phyloP scores from a whole-genome alignment of 2,888 invertebrate species.

The Drosophila pegasa region DNA sequence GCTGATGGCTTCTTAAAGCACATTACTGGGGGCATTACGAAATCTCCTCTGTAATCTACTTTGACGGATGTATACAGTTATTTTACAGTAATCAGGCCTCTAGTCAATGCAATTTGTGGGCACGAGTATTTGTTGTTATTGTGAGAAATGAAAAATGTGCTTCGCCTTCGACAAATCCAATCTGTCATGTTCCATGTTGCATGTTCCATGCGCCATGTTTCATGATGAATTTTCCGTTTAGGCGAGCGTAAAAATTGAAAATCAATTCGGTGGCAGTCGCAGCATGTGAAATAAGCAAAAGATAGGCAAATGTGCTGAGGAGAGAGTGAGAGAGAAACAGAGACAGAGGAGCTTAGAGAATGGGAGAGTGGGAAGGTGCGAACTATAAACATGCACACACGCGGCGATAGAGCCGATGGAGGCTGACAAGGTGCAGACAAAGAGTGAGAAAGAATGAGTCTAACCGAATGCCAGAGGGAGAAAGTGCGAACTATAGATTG shows the following conservation, averaged over 20 bases:
- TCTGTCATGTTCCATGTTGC: conserved; percentile 43
- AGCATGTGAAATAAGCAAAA: conserved; percentile 55
- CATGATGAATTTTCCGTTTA: conserved; percentile 73
- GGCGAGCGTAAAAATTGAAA: conserved; percentile 78
- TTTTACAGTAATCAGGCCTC: conserved; percentile 12
- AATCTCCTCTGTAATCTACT: conserved; percentile 1
- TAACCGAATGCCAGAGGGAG: not conserved
- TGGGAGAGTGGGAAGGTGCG: conserved; percentile 1
- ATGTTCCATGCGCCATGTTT: conserved; percentile 39
- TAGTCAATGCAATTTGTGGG: conserved; percentile 40
- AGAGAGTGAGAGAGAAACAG: not conserved
- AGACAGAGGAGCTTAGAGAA: not conserved
- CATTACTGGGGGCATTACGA: not conserved
- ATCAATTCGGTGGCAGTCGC: conserved; percentile 61
- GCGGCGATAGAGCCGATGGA: not conserved
- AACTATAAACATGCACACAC: conserved; percentile 16
- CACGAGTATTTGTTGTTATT: conserved; percentile 18
- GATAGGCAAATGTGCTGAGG: conserved; percentile 45
- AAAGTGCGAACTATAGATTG: conserved; percentile 19
- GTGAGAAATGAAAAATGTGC: conserved; percentile 9
- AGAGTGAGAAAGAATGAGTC: not conserved
- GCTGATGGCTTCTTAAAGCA: conserved; percentile 4
- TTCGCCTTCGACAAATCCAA: conserved; percentile 20
- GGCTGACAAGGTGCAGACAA: not conserved
- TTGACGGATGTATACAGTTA: conserved; percentile 12